Evolutionary conservation across 2,888 invertebrate genomes (phyloP), one percentile per base, ranked within the genome.

Genomic region (Leuctra nigra): DNA sequence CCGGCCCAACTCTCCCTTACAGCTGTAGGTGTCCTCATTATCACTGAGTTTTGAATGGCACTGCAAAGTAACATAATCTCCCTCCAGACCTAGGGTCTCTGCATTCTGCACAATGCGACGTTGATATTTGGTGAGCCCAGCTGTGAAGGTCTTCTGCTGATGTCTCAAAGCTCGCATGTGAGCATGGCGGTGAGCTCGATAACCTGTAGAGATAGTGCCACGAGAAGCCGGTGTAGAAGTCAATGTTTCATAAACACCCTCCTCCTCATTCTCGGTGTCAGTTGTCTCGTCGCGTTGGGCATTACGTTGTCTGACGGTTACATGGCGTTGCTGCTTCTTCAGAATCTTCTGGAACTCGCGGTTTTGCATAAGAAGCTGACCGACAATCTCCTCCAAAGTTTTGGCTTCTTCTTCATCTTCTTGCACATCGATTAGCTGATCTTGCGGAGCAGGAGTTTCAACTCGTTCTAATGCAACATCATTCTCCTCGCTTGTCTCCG

Each of bases 341-440:
- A 88, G 73, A 41, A 89, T 76, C 62, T 86, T 83, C 63, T 90
- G 87, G 63, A 91, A 89, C 61, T 90, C 90, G 64, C 86, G 80
- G 66, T 87, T 90, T 68, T 90, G 86, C 81, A 90, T 83, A 4
- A 92, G 72, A 13, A 91, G 74, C 67, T 90, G 90, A 1, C 89
- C 84, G 52, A 92, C 89, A 48, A 92, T 84, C 71, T 89, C 78
- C 71, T 87, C 85, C 64, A 84, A 75, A 50, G 80, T 84, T 68
- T 78, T 83, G 66, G 78, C 77, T 61, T 64, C 67, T 59, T 63
- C 65, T n/a, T 57, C 62, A 35, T 60, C 46, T 41, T n/a, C n/a
- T n/a, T n/a, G n/a, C n/a, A n/a, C n/a, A n/a, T n/a, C n/a, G n/a
- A n/a, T n/a, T n/a, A n/a, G n/a, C n/a, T n/a, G n/a, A n/a, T n/a